phyloP scores from a whole-genome alignment of 2,888 invertebrate genomes.

The Notodonta ziczac region DNA sequence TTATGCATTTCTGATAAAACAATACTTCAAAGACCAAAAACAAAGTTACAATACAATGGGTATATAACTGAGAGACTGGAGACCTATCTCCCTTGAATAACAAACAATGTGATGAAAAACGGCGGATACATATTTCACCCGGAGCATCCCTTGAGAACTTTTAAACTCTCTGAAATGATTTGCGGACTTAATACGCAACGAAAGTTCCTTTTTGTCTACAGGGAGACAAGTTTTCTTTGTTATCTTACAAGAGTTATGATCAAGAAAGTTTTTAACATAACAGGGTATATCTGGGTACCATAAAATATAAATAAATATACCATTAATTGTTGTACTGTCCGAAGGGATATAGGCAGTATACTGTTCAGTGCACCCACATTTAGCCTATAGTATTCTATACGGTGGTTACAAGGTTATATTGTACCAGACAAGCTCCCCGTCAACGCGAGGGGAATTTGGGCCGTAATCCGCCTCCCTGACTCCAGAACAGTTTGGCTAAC shows the following conservation, averaged over 20 bases:
- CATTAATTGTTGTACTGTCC: no score
- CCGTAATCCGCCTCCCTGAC: no score
- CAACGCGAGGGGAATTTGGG: no score
- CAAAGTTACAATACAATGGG: neutral
- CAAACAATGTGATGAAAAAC: slow-evolving; percentile 58
- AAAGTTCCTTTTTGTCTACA: slow-evolving; percentile 21
- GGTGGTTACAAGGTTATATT: no score
- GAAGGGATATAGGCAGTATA: no score
- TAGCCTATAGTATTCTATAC: no score
- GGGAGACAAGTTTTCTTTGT: slow-evolving; percentile 12
- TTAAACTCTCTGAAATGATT: slow-evolving; percentile 50
- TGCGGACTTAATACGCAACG: slow-evolving; percentile 34
- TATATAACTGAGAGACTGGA: slow-evolving; percentile 9
- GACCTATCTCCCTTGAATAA: slow-evolving; percentile 51
- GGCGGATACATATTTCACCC: slow-evolving; percentile 53
- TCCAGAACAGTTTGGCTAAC: no score
- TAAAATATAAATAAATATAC: no score
- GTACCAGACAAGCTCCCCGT: no score
- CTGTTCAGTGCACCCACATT: no score
- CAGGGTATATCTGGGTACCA: neutral
- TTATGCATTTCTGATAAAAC: no score
- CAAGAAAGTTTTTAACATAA: neutral
- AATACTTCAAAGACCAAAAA: no score
- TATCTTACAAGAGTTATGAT: slow-evolving; percentile 6
- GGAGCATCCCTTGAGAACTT: slow-evolving; percentile 46